A percentile compares a stretch with the other conserved stretches of the same genome.
These are phyloP conservation scores for Drosophila gunungcola DNA, from an alignment of 1,140 invertebrate genomes.

Conservation along the genomic window DNA sequence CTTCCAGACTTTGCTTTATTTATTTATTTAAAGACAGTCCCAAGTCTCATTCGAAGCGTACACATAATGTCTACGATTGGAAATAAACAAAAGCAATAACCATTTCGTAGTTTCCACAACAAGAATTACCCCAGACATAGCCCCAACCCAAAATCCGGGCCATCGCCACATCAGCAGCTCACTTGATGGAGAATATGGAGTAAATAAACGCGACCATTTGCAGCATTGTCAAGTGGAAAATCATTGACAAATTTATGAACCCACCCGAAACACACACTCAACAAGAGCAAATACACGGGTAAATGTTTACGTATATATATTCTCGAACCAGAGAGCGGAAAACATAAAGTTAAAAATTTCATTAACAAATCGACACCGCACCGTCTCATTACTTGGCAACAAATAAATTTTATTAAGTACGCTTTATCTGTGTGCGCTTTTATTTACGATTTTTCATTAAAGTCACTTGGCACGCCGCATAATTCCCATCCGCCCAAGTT, in stretches of 20 bases:
- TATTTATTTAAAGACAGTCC: conserved; percentile 41
- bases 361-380: conserved; percentile 69
- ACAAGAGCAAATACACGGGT: conserved; percentile 5
- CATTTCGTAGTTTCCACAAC: conserved; percentile 28
- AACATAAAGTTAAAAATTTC: conserved; percentile 69
- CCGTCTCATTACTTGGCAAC: conserved; percentile 40
- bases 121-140: conserved; percentile 27
- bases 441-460: conserved; percentile 78
- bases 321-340: conserved; percentile 17
- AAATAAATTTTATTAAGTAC: conserved; percentile 73
- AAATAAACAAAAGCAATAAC: conserved; percentile 56
- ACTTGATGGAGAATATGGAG: conserved; percentile 35
- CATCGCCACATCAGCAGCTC: conserved; percentile 17
- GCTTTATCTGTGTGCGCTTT: conserved; percentile 26
- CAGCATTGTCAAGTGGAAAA: conserved; percentile 61
- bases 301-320: conserved; percentile 13
- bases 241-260: conserved; percentile 64
- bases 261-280: conserved; percentile 2
- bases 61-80: conserved; percentile 33
- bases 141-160: not conserved
- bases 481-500: conserved; percentile 14
- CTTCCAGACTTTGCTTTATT: conserved; percentile 22
- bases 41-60: conserved; percentile 13
- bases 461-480: conserved; percentile 26
- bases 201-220: conserved; percentile 55